phyloP scores from a whole-genome alignment of 2,888 invertebrate genomes.

The Torymus aiolomorphi region DNA sequence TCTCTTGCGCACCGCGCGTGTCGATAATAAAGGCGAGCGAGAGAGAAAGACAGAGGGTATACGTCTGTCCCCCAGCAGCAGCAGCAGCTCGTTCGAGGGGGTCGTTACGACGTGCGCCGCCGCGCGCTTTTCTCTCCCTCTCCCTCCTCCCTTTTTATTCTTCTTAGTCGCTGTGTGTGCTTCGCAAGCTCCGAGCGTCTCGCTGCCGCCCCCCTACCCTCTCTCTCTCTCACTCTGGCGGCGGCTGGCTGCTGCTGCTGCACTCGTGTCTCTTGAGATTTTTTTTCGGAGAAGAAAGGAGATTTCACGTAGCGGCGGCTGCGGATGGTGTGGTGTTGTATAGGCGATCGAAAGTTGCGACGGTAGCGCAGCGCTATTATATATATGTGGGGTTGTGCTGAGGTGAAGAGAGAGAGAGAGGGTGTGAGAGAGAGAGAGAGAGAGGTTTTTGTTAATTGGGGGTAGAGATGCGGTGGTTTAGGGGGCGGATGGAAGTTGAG shows the following conservation, averaged over 20 bases:
- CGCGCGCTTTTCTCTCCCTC: constrained; percentile 37
- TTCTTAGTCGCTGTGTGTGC: not conserved
- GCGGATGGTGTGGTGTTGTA: too few species aligned
- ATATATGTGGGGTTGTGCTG: too few species aligned
- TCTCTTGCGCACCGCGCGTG: constrained; percentile 39
- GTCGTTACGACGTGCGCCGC: constrained; percentile 37
- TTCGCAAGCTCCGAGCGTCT: constrained; percentile 19
- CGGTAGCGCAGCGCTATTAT: too few species aligned
- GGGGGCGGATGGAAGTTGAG: too few species aligned
- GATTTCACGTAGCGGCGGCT: too few species aligned
- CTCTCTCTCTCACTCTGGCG: constrained; percentile 23
- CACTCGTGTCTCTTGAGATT: too few species aligned
- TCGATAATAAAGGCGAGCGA: constrained; percentile 46
- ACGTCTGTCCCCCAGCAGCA: not conserved
- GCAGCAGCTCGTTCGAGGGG: constrained; percentile 32
- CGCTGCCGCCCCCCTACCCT: not conserved
- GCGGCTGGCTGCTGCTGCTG: not conserved
- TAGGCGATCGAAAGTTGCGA: too few species aligned
- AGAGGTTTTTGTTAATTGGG: too few species aligned
- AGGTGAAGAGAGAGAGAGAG: too few species aligned
- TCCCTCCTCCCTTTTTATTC: constrained; percentile 29
- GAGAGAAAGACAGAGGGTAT: not conserved
- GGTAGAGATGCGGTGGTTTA: too few species aligned
- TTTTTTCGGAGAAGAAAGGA: too few species aligned
- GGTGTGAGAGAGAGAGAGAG: too few species aligned